Evolutionary conservation across 2,113 vertebrate species (phyloP), one percentile per base, ranked within the genome.

Genomic region (Odobenus rosmarus): DNA sequence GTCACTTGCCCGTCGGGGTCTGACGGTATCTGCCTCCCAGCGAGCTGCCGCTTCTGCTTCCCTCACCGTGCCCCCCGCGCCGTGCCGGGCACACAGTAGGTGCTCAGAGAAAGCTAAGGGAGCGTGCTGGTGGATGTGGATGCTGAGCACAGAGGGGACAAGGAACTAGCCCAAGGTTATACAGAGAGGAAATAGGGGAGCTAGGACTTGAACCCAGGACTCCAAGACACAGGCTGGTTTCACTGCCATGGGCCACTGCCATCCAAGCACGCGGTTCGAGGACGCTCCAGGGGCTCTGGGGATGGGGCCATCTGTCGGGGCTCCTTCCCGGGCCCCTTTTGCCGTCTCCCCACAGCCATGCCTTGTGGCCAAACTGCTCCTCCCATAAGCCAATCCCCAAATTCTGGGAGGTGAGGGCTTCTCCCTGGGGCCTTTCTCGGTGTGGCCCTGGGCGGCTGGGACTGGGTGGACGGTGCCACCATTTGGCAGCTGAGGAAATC

Each of bases 281-380:
- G 62, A 62, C 18, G 69, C 26, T 24, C 61, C 7, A 3, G 36
- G 62, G 53, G 31, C 24, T 71, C 39, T 46, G 12, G n/a, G 1
- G 9, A 49, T 10, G 49, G 67, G 42, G 24, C 5, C 1, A 6
- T 28, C 39, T n/a, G 31, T 24, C 3, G 1, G n/a, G 39, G 0
- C 5, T 33, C 28, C 31, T 46, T 93, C 80, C 57, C 1, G 1
- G n/a, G 55, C 16, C 1, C 59, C n/a, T 13, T 2, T 8, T 4
- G 4, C 28, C n/a, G 11, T 49, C 61, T 19, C 16, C 4, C 23
- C 33, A 13, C 4, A 18, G 67, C 21, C 59, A 19, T 3, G 6
- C 33, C 26, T 72, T 23, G 26, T 5, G 59, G 59, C 46, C 31
- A 26, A 11, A n/a, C 24, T 21, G 23, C 51, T 46, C 26, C 39